These are phyloP conservation scores for Petromus typicus DNA, from an alignment of 2,113 vertebrate species.

Conservation along the genomic window DNA sequence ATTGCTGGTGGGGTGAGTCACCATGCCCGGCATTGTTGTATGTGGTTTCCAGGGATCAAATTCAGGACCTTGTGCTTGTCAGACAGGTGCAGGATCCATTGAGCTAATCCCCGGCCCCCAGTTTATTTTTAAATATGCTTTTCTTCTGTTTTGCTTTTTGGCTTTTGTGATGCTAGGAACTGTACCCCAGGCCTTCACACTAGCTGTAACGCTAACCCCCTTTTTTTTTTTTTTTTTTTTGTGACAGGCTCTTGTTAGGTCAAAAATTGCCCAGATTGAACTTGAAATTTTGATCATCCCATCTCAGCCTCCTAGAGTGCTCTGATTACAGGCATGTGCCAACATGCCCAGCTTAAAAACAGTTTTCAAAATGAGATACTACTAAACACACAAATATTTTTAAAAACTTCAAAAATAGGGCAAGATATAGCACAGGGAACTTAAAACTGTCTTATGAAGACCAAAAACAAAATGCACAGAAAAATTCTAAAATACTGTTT, in stretches of 20 bases:
- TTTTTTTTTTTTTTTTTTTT: not conserved
- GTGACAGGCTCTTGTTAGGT: not conserved
- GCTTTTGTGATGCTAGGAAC: not conserved
- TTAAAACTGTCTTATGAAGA: not conserved
- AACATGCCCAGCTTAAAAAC: not conserved
- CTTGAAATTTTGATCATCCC: not conserved
- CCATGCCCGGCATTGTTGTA: too few species aligned
- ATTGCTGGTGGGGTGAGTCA: too few species aligned
- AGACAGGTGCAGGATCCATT: too few species aligned
- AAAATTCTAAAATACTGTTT: not conserved
- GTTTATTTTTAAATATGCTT: not conserved
- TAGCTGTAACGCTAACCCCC: not conserved
- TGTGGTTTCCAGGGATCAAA: too few species aligned
- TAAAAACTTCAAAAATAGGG: not conserved
- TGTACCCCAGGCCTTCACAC: not conserved
- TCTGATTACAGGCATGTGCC: too few species aligned
- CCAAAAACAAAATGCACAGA: not conserved
- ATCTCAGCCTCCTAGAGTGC: not conserved
- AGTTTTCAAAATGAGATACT: not conserved
- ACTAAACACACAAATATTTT: not conserved
- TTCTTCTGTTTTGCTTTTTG: not conserved
- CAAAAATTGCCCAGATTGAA: not conserved
- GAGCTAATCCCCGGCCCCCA: too few species aligned
- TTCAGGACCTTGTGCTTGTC: too few species aligned
- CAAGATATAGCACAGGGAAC: not conserved